Conservation (phyloP, 2,888 invertebrate species). For the Polydrusus tereticollis region DNA sequence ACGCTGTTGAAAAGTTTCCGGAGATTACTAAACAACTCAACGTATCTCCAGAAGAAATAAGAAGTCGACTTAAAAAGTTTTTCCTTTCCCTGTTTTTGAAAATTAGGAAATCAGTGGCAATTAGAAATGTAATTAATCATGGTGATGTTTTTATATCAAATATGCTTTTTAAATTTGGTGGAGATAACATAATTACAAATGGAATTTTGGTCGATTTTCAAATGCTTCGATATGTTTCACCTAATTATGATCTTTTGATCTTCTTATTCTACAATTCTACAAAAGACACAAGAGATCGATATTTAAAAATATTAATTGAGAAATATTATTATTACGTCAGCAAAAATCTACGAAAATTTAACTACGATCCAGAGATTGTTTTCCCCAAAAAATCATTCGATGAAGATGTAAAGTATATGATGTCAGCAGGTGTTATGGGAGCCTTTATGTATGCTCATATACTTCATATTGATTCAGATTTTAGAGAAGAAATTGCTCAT, state of each 20-base stretch:
- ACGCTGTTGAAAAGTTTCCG: slow-evolving; percentile 42
- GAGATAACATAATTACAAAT: slow-evolving; percentile 50
- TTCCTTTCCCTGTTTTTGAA: neutral
- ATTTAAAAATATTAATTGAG: slow-evolving; percentile 48
- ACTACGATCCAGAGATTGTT: slow-evolving; percentile 48
- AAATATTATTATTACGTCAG: slow-evolving; percentile 53
- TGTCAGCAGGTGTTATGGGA: slow-evolving; percentile 46
- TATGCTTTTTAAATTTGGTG: slow-evolving; percentile 54
- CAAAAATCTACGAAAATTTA: slow-evolving; percentile 38
- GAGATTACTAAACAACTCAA: slow-evolving; percentile 36
- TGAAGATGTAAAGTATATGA: slow-evolving; percentile 51
- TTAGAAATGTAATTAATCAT: slow-evolving; percentile 62
- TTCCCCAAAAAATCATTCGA: slow-evolving; percentile 43
- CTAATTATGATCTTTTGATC: slow-evolving; percentile 73
- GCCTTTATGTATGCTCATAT: slow-evolving; percentile 42
- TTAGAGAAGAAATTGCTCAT: slow-evolving; percentile 8
- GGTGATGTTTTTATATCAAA: slow-evolving; percentile 61
- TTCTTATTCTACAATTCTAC: slow-evolving; percentile 53
- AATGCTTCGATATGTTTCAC: slow-evolving; percentile 70
- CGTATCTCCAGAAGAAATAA: slow-evolving; percentile 35
- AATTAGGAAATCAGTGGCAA: slow-evolving; percentile 60
- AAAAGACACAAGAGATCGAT: slow-evolving; percentile 48
- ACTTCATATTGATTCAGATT: slow-evolving; percentile 22
- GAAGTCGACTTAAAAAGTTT: slow-evolving; percentile 15
- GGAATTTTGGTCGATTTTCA: slow-evolving; percentile 61